Conservation (phyloP, 2,113 vertebrate species). For the Colinus virginianus region DNA sequence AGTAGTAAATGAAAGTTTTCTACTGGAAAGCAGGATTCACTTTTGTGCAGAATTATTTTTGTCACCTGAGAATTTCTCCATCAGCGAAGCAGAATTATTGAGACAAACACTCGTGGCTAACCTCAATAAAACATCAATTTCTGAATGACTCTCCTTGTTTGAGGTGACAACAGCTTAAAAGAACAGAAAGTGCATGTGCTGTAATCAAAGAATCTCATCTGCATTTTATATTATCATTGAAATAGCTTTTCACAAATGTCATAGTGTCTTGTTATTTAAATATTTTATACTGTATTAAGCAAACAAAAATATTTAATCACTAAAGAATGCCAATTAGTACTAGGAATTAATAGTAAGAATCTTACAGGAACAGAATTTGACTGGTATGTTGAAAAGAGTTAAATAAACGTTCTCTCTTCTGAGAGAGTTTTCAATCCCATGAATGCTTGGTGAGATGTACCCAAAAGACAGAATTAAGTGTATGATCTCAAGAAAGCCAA, state of each 20-base stretch:
- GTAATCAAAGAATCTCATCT: neutral
- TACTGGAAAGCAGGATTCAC: neutral
- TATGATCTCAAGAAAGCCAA: neutral
- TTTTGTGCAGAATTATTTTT: neutral
- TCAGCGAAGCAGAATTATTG: slow-evolving; percentile 10
- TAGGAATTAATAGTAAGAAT: neutral
- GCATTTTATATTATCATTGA: neutral
- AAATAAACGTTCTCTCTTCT: neutral
- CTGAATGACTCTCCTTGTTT: neutral
- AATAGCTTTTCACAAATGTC: neutral
- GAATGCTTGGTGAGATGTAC: neutral
- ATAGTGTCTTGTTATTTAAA: neutral
- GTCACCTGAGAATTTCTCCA: neutral
- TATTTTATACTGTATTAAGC: neutral
- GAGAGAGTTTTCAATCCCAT: neutral
- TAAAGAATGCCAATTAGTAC: neutral
- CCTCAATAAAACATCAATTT: neutral
- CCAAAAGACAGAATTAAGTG: neutral
- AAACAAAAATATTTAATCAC: neutral
- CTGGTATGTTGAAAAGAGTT: neutral
- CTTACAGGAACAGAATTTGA: neutral
- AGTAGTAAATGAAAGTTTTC: neutral
- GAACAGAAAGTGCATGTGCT: neutral
- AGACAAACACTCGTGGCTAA: neutral
- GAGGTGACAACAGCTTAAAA: neutral